Evolutionary conservation across 2,797 vertebrate species (phyloP).

Genomic region (Antennarius maculatus): DNA sequence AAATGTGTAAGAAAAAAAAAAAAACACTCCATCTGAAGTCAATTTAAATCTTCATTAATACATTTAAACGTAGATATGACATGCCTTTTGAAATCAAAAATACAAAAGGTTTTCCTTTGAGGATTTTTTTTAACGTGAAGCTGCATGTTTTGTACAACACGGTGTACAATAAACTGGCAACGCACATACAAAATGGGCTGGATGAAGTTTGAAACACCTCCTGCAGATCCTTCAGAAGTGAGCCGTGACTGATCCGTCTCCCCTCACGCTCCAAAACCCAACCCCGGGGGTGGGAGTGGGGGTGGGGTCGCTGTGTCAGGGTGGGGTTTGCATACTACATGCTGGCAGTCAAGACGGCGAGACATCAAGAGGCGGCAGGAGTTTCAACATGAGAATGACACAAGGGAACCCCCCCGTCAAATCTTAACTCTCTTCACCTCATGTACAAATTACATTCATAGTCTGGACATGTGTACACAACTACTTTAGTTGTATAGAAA

Average conservation of each 20-base stretch:
- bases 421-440: conserved; percentile 41
- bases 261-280: too few species aligned
- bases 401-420: background rate
- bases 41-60: conserved; percentile 99
- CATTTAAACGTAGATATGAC: conserved; percentile 98
- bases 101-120: conserved; percentile 98
- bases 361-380: conserved; percentile 3
- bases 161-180: conserved; percentile 97
- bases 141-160: conserved; percentile 97
- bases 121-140: conserved; percentile 92
- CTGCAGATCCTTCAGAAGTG: conserved; percentile 77
- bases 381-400: conserved; percentile 10
- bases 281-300: conserved; percentile 26
- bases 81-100: conserved; percentile 98
- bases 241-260: conserved; percentile 84
- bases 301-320: conserved; percentile 30
- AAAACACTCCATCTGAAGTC: conserved; percentile 92
- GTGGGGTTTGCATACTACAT: conserved; percentile 61
- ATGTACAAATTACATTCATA: conserved; percentile 77
- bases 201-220: conserved; percentile 87
- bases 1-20: conserved; percentile 87
- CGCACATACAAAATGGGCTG: conserved; percentile 95
- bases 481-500: conserved; percentile 50
- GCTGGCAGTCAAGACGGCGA: conserved; percentile 50
- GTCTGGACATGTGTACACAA: conserved; percentile 68